Base-by-base conservation (phyloP, 2,797 vertebrate genomes). In the Rousettus madagascariensis region DNA sequence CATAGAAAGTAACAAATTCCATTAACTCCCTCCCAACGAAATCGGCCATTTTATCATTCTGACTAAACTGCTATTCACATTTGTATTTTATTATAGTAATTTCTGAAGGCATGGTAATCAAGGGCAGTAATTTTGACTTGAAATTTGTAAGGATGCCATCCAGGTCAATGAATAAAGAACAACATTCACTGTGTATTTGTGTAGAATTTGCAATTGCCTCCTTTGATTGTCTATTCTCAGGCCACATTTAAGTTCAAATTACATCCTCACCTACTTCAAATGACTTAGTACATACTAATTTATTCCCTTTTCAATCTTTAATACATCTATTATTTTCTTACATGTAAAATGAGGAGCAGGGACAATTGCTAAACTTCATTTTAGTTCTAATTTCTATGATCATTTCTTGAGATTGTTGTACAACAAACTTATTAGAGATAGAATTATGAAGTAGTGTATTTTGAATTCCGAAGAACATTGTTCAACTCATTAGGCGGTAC, bases 261-360 rank as follows among this genome's bases (percentile, higher is more conserved):
- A 86, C 36, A 83, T 91, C 36, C 1, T 8, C 1, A 89, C 43
- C 36, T 91, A 63, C 75, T 90, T 71, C 61, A 86, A 65, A 53
- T 91, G 43, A 91, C 61, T 66, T 68, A 33, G 59, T 78, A 38
- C 46, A 86, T 49, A 17, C 43, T 30, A 63, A 78, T 87, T 79
- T 93, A 41, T 95, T 93, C 91, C 16, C n/a, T 88, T 80, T 86
- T 71, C 28, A 92, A 36, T 36, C 28, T 95, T 94, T 78, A 88
- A 71, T 33, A 66, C 7, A 72, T 28, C 41, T 5, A 17, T 49
- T 90, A 65, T 85, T 91, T 94, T 74, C 51, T 86, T 82, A 86
- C 33, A 78, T 51, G 38, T 86, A 83, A 95, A 96, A 83, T 16
- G 8, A 71, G 30, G 20, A 66, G 16, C 71, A 84, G 2, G 1